Conservation (phyloP, 1,140 invertebrate genomes). For the Tetragonula clypearis region DNA sequence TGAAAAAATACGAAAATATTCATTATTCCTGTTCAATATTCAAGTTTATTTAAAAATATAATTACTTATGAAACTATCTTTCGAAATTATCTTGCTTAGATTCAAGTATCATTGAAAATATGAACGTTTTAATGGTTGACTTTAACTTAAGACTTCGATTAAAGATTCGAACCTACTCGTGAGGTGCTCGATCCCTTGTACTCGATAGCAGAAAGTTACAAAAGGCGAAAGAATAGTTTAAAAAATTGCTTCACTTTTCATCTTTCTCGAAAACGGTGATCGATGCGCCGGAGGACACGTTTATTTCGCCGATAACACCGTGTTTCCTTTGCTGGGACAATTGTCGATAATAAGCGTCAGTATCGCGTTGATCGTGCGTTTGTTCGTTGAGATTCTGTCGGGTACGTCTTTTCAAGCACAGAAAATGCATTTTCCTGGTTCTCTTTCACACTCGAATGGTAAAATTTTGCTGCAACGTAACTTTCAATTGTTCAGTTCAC, state of each 20-base stretch:
- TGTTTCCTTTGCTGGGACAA: conserved; percentile 26
- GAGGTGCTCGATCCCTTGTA: no score
- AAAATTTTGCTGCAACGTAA: not conserved
- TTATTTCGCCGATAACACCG: conserved; percentile 37
- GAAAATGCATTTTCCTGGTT: conserved; percentile 9
- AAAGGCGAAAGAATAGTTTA: not conserved
- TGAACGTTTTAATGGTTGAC: not conserved
- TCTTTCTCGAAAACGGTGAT: conserved; percentile 57
- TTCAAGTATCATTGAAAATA: no score
- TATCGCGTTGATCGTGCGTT: not conserved
- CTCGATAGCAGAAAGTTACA: not conserved
- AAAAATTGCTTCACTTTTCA: conserved; percentile 47
- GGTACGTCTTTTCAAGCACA: not conserved
- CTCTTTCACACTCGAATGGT: not conserved
- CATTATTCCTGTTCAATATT: no score
- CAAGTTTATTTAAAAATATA: no score
- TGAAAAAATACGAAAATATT: no score
- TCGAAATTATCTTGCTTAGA: no score
- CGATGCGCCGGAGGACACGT: not conserved
- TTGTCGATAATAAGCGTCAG: conserved; percentile 19
- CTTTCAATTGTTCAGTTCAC: not conserved
- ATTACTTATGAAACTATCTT: no score
- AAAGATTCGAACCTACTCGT: no score
- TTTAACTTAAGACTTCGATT: no score
- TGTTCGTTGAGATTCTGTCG: not conserved